Conservation (phyloP, 2,888 invertebrate genomes). For the Drosophila anomalata region DNA sequence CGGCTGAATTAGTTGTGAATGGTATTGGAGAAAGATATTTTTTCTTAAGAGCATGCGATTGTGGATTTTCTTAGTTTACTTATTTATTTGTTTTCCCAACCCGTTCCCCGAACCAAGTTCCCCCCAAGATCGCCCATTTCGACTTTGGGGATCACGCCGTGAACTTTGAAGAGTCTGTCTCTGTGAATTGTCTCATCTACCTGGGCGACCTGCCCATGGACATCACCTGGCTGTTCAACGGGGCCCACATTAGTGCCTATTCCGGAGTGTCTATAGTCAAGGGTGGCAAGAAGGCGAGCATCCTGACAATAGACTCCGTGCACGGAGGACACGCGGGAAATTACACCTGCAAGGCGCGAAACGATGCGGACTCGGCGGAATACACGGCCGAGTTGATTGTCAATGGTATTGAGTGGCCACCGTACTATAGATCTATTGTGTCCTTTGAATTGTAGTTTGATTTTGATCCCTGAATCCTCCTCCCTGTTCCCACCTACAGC, state of each 20-base stretch:
- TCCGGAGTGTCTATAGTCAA: conserved; percentile 84
- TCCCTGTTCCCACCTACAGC: conserved; percentile 84
- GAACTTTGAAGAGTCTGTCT: conserved; percentile 87
- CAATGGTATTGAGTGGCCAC: conserved; percentile 85
- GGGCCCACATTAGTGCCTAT: conserved; percentile 82
- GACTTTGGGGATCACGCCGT: conserved; percentile 89
- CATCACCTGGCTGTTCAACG: conserved; percentile 86
- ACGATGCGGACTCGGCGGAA: conserved; percentile 88
- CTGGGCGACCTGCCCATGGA: conserved; percentile 88
- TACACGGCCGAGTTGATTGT: conserved; percentile 89
- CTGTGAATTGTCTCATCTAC: conserved; percentile 86
- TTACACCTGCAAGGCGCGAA: conserved; percentile 90
- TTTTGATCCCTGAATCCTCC: conserved; percentile 2
- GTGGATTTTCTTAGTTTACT: conserved; percentile 9
- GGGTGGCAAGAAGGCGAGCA: conserved; percentile 86
- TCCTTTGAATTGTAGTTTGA: conserved; percentile 22
- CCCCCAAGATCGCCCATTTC: conserved; percentile 90
- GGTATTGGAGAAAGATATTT: conserved; percentile 77
- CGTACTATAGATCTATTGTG: conserved; percentile 10
- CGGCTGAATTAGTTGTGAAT: conserved; percentile 87
- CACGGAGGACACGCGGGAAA: conserved; percentile 88
- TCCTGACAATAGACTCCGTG: conserved; percentile 87
- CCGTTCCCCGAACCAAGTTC: conserved; percentile 84
- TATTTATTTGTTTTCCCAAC: conserved; percentile 7
- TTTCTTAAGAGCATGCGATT: conserved; percentile 45